Base-by-base conservation (phyloP, 2,888 invertebrate genomes). In the Eilema griseolum region DNA sequence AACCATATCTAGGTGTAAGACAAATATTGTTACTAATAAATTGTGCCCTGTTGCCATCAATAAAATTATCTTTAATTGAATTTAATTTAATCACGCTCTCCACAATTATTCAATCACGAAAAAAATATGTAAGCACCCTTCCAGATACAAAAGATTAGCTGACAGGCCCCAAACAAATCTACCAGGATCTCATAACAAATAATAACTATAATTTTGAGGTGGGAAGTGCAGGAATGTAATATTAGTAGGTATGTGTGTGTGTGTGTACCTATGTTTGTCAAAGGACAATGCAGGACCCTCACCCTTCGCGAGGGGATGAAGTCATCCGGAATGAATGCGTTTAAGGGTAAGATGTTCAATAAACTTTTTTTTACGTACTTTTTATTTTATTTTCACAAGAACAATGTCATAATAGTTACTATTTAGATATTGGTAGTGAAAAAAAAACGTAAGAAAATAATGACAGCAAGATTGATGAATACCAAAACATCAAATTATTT, bases 301-400 rank as follows among this genome's bases (percentile, higher is more conserved):
- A 10, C 73, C 79, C 81, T 56, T 59, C 14, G 8, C 10, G 16
- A 69, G 79, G 80, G 83, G 79, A 69, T 66, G 76, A 75, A 79
- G 77, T 84, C 83, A 79, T 74, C 60, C 72, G 83, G 73, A 81
- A 83, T 77, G 68, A 83, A 80, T 71, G 78, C 60, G 67, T 31
- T 80, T 83, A 83, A 83, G 83, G 79, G 69, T 41, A 37, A 23
- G 28, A 52, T 56, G 28, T 24, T 41, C 23, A 24, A 24, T 37
- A 24, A 59, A 26, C 11, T 8, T 20, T 20, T 28, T n/a, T 33
- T 33, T 7, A 3, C 14, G 7, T n/a, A 11, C 8, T 33, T 33
- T 1, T 16, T 33, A n/a, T 20, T 12, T 8, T 7, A 23, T 20
- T 61, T 31, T 31, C 10, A 12, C 11, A 31, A 3, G 28, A 37